A percentile compares a stretch with the other conserved stretches of the same genome.
Evolutionary conservation across 30 jellyfish, hydroid and myxozoan species (phyloP).

Genomic region (Nemopilema nomurai): DNA sequence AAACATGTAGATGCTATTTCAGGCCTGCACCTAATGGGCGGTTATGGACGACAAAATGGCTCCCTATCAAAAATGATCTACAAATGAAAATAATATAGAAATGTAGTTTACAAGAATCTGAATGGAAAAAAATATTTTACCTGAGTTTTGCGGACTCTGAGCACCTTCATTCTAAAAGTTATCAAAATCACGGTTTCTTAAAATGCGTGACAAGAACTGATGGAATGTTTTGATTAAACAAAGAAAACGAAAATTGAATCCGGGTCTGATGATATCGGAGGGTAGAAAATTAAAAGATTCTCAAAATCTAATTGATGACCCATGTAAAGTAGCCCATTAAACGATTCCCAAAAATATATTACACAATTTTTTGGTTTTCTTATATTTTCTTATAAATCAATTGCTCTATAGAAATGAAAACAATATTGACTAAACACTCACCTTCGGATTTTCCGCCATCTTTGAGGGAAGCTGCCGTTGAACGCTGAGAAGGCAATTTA

Average conservation of each 20-base stretch:
- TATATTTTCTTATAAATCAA: background rate
- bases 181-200: background rate
- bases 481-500: conserved; percentile 45
- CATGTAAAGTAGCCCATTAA: background rate
- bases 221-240: background rate
- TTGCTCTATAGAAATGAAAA: background rate
- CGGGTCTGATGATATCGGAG: background rate
- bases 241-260: background rate
- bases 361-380: background rate
- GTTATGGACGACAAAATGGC: conserved; percentile 27
- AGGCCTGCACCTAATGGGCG: conserved; percentile 31
- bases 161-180: conserved; percentile 40
- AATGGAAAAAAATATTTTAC: background rate
- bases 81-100: background rate
- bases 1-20: conserved; percentile 16
- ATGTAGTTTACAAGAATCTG: background rate
- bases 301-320: background rate
- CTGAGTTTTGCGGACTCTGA: conserved; percentile 54
- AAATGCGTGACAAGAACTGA: background rate
- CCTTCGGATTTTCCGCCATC: conserved; percentile 78
- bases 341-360: no score
- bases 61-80: conserved; percentile 3
- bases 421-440: conserved; percentile 15
- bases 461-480: conserved; percentile 61
- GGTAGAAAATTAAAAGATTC: background rate